Conservation (phyloP, 64 coral and sea anemone genomes). For the Montipora cactus region DNA sequence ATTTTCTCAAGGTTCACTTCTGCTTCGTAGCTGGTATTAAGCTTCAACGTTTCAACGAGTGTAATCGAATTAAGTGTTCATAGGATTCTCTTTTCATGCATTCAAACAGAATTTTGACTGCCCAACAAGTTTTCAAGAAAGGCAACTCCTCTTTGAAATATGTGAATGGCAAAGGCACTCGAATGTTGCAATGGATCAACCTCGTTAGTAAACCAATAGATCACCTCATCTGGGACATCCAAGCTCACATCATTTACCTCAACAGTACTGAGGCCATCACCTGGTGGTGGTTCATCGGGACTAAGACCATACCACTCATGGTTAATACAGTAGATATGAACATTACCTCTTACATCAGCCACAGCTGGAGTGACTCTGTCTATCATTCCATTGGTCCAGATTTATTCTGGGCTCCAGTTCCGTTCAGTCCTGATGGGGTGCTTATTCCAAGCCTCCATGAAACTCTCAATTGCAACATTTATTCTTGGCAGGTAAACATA, state of each 20-base stretch:
- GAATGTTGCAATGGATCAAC: background rate
- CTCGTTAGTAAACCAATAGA: background rate
- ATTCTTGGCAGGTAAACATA: conserved; percentile 36
- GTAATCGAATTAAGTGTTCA: too few species aligned
- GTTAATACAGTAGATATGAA: background rate
- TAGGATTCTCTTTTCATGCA: too few species aligned
- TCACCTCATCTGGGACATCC: background rate
- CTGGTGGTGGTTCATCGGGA: background rate
- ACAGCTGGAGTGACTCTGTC: background rate
- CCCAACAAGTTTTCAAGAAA: too few species aligned
- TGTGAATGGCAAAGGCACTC: background rate
- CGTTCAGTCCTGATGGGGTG: conserved; percentile 22
- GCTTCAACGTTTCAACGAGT: too few species aligned
- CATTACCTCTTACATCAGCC: background rate
- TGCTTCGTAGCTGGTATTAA: too few species aligned
- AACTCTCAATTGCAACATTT: conserved; percentile 4
- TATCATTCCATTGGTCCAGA: conserved; percentile 14
- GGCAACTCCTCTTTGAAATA: background rate
- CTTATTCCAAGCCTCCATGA: conserved; percentile 17
- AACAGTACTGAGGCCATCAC: background rate
- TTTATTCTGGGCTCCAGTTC: background rate
- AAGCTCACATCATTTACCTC: background rate
- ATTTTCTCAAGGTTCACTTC: too few species aligned
- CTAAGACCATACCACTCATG: background rate
- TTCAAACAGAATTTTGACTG: too few species aligned